Conservation (phyloP, 2,113 vertebrate species). For the Atractosteus spatula region DNA sequence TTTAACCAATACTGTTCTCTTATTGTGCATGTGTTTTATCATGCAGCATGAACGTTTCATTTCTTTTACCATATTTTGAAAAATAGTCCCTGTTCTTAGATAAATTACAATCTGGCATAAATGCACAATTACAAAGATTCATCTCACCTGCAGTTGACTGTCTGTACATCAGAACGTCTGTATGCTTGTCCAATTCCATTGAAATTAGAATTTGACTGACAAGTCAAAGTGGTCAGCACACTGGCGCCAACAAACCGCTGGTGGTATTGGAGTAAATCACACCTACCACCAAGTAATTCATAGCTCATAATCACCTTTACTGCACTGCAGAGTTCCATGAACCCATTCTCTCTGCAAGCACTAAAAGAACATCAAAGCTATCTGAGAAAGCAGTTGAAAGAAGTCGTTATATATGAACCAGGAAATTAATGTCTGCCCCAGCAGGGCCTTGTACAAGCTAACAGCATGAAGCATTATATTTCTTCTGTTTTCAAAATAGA, state of each 20-base stretch:
- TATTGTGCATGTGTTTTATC: too few relatives aligned
- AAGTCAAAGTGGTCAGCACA: slow-evolving; percentile 35
- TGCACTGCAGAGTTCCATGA: slow-evolving; percentile 20
- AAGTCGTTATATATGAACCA: background rate
- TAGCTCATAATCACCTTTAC: slow-evolving; percentile 39
- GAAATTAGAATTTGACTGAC: background rate
- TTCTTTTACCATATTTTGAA: too few relatives aligned
- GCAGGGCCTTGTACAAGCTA: background rate
- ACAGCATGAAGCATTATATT: slow-evolving; percentile 15
- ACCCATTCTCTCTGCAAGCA: slow-evolving; percentile 4
- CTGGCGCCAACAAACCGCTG: slow-evolving; percentile 43
- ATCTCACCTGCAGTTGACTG: too few relatives aligned
- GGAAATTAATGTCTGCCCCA: slow-evolving; percentile 31
- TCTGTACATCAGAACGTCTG: too few relatives aligned
- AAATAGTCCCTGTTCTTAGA: too few relatives aligned
- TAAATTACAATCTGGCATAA: too few relatives aligned
- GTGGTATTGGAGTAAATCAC: slow-evolving; percentile 51
- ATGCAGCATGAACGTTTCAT: too few relatives aligned
- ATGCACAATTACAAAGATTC: too few relatives aligned
- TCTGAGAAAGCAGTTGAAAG: slow-evolving; percentile 14
- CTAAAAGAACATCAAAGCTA: slow-evolving; percentile 39
- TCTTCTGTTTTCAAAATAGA: slow-evolving; percentile 9
- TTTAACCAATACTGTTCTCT: too few relatives aligned
- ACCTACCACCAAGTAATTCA: slow-evolving; percentile 54
- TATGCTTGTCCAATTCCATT: background rate